A percentile compares a stretch with the other conserved stretches of the same genome.
Evolutionary conservation across 2,797 vertebrate genomes (phyloP).

Genomic region (Spinus olivaceus): DNA sequence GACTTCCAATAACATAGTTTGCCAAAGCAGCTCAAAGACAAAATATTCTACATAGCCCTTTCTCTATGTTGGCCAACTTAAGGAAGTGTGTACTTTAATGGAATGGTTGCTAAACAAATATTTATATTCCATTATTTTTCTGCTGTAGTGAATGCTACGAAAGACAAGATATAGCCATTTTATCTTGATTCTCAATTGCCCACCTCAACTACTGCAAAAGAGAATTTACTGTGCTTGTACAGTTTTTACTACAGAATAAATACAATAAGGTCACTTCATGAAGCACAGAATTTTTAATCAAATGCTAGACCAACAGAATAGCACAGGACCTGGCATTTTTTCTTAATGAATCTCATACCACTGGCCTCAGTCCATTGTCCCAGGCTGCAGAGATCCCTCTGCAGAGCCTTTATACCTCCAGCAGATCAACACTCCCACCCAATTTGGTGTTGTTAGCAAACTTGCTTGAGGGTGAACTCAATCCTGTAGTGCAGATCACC

Average conservation of each 20-base stretch:
- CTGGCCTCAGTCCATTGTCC: fast-evolving
- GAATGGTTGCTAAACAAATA: background rate
- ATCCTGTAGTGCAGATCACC: background rate
- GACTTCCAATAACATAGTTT: background rate
- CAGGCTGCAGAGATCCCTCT: background rate
- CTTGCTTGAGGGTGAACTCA: background rate
- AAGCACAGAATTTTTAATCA: background rate
- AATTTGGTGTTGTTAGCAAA: fast-evolving
- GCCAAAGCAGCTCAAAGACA: background rate
- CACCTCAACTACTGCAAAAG: background rate
- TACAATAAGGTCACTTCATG: background rate
- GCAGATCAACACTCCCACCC: background rate
- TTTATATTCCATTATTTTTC: background rate
- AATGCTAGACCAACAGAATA: background rate
- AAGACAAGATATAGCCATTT: background rate
- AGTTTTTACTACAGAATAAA: background rate
- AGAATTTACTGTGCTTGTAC: background rate
- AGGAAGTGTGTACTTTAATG: background rate
- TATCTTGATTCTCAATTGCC: background rate
- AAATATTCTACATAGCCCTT: background rate
- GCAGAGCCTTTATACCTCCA: background rate
- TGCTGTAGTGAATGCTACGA: background rate
- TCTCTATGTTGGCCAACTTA: background rate
- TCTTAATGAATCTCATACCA: background rate
- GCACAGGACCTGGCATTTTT: background rate